phyloP scores from a whole-genome alignment of 2,797 vertebrate genomes.

The Sitta carolinensis region DNA sequence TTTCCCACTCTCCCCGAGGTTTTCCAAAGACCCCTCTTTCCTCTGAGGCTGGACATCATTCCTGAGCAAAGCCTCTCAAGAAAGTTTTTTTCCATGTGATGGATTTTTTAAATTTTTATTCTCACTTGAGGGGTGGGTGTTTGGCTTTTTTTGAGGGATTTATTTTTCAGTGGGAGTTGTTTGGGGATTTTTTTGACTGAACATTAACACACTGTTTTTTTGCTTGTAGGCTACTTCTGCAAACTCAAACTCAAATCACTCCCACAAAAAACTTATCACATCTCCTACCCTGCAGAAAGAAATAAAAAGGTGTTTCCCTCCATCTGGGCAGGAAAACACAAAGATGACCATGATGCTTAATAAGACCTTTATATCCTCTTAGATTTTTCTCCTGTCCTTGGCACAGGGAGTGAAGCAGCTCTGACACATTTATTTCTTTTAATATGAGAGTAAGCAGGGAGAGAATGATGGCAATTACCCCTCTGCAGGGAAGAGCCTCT shows the following conservation, averaged over 20 bases:
- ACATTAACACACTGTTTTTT: fast-evolving
- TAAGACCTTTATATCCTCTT: not conserved
- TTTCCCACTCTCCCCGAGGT: not conserved
- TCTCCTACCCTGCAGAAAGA: not conserved
- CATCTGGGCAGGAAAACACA: not conserved
- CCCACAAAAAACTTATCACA: not conserved
- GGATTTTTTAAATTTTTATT: not conserved
- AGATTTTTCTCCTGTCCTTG: not conserved
- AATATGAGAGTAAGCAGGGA: not conserved
- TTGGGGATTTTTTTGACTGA: not conserved
- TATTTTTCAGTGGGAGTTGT: not conserved
- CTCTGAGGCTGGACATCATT: not conserved
- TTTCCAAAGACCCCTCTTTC: not conserved
- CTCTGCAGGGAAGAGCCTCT: not conserved
- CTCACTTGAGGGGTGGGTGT: fast-evolving
- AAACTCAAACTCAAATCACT: not conserved
- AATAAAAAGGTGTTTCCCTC: not conserved
- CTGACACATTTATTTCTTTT: not conserved
- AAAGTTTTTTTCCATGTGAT: not conserved
- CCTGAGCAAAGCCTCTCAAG: not conserved
- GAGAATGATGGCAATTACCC: not conserved
- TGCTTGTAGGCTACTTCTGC: not conserved
- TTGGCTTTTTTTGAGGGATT: not conserved
- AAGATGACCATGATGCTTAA: not conserved
- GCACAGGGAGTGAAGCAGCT: not conserved